phyloP scores from a whole-genome alignment of 2,113 vertebrate genomes.

The Strix uralensis region DNA sequence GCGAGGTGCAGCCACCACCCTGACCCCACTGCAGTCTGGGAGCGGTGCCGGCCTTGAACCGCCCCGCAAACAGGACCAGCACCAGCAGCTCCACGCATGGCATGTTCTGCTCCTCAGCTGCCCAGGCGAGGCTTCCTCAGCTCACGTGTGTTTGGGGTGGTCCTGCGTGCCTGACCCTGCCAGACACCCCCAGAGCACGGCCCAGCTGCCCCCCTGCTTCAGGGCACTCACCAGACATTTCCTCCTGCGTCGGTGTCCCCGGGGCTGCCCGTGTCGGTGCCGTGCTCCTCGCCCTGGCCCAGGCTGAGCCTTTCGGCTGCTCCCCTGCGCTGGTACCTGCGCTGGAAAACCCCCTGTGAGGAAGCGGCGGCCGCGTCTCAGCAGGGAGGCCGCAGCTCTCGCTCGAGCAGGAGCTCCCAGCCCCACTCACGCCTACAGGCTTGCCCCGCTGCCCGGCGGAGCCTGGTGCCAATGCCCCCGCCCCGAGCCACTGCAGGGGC shows the following conservation, averaged over 20 bases:
- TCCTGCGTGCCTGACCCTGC: accelerated
- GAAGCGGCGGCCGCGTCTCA: too few species aligned
- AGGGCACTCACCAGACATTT: not conserved
- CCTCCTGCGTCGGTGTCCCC: too few species aligned
- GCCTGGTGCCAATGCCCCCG: too few species aligned
- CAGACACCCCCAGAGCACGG: accelerated
- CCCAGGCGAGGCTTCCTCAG: not conserved
- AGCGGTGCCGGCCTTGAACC: accelerated
- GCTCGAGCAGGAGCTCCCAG: too few species aligned
- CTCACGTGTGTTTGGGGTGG: accelerated
- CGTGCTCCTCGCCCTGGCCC: not conserved
- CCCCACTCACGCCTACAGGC: too few species aligned
- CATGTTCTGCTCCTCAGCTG: accelerated
- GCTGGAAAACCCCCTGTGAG: too few species aligned
- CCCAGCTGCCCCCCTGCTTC: accelerated
- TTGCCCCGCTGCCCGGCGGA: too few species aligned
- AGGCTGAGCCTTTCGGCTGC: too few species aligned
- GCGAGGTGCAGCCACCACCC: accelerated
- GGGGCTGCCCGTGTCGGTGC: not conserved
- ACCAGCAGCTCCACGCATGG: accelerated
- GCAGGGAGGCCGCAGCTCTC: too few species aligned
- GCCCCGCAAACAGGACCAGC: accelerated
- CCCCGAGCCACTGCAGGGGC: too few species aligned
- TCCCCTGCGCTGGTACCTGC: too few species aligned
- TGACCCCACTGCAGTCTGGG: not conserved